These are phyloP conservation scores for Melinopterus prodromus DNA, from an alignment of 2,888 invertebrate genomes.

Conservation along the genomic window DNA sequence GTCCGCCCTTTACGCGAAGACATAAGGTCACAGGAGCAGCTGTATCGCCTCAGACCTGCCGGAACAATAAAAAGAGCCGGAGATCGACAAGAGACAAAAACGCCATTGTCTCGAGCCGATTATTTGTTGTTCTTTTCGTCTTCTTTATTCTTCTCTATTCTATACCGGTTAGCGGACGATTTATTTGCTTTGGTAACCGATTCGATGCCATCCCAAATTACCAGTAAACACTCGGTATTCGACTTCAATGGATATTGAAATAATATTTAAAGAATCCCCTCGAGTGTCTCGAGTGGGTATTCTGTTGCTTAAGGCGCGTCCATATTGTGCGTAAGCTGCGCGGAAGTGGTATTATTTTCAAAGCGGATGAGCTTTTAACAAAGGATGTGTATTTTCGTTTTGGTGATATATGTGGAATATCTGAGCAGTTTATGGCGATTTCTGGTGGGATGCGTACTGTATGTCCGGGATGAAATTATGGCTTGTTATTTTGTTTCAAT, in stretches of 20 bases:
- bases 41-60: conserved; percentile 36
- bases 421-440: too few species aligned
- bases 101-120: conserved; percentile 19
- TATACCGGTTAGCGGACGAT: not conserved
- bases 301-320: not conserved
- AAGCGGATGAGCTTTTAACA: not conserved
- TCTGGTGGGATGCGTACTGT: too few species aligned
- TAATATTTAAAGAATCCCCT: conserved; percentile 33
- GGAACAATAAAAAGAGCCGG: conserved; percentile 21
- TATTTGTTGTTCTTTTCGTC: conserved; percentile 20
- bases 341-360: not conserved
- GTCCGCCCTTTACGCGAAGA: conserved; percentile 36
- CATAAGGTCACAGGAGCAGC: conserved; percentile 38
- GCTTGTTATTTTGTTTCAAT: too few species aligned
- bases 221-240: conserved; percentile 30
- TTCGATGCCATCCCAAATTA: conserved; percentile 10
- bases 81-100: not conserved
- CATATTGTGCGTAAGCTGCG: not conserved
- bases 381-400: not conserved
- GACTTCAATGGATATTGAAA: conserved; percentile 37
- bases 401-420: too few species aligned
- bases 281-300: not conserved
- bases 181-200: conserved; percentile 14
- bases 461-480: too few species aligned
- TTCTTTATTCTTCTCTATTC: not conserved